Percentiles rank a stretch among this genome's conserved stretches.
phyloP scores from a whole-genome alignment of 1,140 invertebrate species.

The Cepaea nemoralis region DNA sequence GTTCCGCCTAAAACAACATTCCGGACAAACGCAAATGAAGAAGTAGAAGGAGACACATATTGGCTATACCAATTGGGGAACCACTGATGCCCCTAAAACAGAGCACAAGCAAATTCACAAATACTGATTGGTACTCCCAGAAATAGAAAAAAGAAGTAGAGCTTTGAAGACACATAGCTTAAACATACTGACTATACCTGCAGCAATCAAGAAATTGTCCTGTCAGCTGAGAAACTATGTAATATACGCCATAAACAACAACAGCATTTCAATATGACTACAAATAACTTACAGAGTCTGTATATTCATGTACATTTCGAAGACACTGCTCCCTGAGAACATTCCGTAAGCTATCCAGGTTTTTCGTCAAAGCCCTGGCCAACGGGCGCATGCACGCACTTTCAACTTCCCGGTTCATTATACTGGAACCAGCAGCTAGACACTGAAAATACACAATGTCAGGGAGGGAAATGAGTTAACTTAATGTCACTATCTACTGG shows the following conservation, averaged over 20 bases:
- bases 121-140: no score
- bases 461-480: no score
- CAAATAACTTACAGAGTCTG: constrained; percentile 81
- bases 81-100: no score
- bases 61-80: no score
- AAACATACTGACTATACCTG: no score
- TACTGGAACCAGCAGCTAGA: constrained; percentile 84
- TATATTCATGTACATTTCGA: constrained; percentile 73
- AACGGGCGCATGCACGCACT: constrained; percentile 96
- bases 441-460: constrained; percentile 67
- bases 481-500: no score
- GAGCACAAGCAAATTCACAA: no score
- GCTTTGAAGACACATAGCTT: background rate
- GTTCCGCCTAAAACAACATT: no score
- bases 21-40: no score
- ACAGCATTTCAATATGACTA: background rate
- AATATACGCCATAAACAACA: no score
- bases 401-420: constrained; percentile 95
- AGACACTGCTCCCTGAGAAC: constrained; percentile 87
- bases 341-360: constrained; percentile 90
- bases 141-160: background rate
- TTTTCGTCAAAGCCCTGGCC: constrained; percentile 93
- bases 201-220: background rate
- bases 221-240: background rate
- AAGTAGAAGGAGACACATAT: no score